phyloP scores from a whole-genome alignment of 2,797 vertebrate genomes.

The Microchirus variegatus region DNA sequence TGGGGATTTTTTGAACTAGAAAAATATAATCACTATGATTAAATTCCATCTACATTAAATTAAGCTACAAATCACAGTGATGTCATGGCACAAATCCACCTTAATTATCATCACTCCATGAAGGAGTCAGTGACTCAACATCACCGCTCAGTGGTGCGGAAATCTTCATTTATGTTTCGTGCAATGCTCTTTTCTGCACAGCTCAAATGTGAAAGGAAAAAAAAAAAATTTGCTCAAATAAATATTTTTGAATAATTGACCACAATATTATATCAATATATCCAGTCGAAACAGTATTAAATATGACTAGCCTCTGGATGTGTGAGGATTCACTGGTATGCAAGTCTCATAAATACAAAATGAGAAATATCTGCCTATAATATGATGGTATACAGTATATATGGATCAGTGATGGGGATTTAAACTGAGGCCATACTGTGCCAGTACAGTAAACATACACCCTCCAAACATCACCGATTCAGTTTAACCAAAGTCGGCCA shows the following conservation, averaged over 20 bases:
- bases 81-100: conserved; percentile 27
- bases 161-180: no score
- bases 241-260: conserved; percentile 45
- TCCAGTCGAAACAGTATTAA: conserved; percentile 25
- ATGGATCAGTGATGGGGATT: no score
- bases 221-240: no score
- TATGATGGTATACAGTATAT: not conserved
- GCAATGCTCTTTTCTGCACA: no score
- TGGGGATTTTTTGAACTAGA: no score
- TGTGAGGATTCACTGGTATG: conserved; percentile 9
- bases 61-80: conserved; percentile 18
- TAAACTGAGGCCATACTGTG: no score
- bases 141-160: not conserved
- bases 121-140: not conserved
- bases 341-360: conserved; percentile 11
- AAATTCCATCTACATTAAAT: not conserved
- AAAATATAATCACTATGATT: no score
- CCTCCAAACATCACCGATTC: no score
- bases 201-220: no score
- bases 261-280: conserved; percentile 34
- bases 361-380: conserved; percentile 3
- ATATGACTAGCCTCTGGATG: conserved; percentile 18
- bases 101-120: not conserved
- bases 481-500: no score
- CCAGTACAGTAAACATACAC: no score